A percentile compares a stretch with the other conserved stretches of the same genome.
These are phyloP conservation scores for Aratinga solstitialis DNA, from an alignment of 2,797 vertebrate genomes.

Conservation along the genomic window DNA sequence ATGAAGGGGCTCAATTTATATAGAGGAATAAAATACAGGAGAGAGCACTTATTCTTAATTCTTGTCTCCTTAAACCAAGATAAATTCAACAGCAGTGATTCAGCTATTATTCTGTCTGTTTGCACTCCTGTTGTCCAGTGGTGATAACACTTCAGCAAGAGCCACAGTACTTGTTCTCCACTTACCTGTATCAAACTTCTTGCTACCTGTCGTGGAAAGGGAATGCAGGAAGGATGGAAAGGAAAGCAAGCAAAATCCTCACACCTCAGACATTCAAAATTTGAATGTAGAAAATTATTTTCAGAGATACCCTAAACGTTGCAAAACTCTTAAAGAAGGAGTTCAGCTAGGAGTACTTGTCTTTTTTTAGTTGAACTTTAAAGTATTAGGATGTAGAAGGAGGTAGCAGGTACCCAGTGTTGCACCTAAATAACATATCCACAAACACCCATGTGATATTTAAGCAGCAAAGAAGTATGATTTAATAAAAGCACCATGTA, in stretches of 20 bases:
- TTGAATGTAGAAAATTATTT: not conserved
- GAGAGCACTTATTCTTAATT: not conserved
- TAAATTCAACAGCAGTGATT: not conserved
- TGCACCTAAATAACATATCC: not conserved
- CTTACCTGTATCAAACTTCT: fast-evolving
- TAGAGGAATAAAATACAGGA: not conserved
- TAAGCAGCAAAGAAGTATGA: not conserved
- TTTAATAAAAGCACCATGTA: not conserved
- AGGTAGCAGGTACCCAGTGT: not conserved
- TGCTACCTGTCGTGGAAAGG: not conserved
- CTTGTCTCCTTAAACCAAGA: not conserved
- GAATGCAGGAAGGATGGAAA: not conserved
- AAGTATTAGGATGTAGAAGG: not conserved
- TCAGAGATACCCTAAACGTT: not conserved
- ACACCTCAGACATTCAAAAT: not conserved
- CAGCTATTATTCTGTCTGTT: not conserved
- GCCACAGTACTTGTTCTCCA: not conserved
- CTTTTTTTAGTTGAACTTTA: not conserved
- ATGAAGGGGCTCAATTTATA: not conserved
- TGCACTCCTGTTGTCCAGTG: not conserved
- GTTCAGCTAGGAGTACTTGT: not conserved
- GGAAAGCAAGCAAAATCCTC: not conserved
- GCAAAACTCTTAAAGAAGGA: not conserved
- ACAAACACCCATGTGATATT: not conserved
- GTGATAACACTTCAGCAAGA: not conserved